Conservation (phyloP, 2,888 invertebrate species). For the Spatulosminthurus flaviceps region DNA sequence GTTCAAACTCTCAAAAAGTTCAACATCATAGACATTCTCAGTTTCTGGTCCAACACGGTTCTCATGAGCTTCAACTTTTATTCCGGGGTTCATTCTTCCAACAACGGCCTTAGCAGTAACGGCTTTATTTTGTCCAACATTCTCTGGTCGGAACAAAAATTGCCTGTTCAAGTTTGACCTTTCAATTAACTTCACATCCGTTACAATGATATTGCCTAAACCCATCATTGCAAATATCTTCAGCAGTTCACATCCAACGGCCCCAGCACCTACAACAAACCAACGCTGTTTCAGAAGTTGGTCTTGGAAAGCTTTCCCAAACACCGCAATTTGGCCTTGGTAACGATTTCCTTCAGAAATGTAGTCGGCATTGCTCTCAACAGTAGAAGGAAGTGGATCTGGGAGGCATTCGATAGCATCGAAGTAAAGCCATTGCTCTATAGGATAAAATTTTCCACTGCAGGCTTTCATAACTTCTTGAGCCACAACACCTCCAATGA, state of each 20-base stretch:
- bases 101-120: conserved; percentile 88
- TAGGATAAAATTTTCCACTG: conserved; percentile 93
- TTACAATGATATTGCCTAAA: conserved; percentile 84
- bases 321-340: conserved; percentile 92
- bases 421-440: conserved; percentile 92
- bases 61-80: conserved; percentile 83
- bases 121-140: conserved; percentile 93
- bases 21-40: conserved; percentile 91
- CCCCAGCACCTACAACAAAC: conserved; percentile 87
- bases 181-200: conserved; percentile 99
- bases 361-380: conserved; percentile 47
- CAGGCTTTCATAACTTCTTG: conserved; percentile 87
- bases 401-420: conserved; percentile 96
- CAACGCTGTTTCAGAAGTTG: conserved; percentile 81
- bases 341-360: conserved; percentile 70
- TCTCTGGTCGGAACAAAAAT: conserved; percentile 93
- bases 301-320: conserved; percentile 89
- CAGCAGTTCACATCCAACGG: conserved; percentile 94
- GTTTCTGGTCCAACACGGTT: conserved; percentile 95
- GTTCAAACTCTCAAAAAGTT: conserved; percentile 90
- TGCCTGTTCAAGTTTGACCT: conserved; percentile 98
- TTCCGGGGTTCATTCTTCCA: conserved; percentile 81
- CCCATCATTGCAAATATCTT: conserved; percentile 99
- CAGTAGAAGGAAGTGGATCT: conserved; percentile 65
- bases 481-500: conserved; percentile 95